Evolutionary conservation across 2,888 invertebrate species (phyloP).

Genomic region (Bibio marci): DNA sequence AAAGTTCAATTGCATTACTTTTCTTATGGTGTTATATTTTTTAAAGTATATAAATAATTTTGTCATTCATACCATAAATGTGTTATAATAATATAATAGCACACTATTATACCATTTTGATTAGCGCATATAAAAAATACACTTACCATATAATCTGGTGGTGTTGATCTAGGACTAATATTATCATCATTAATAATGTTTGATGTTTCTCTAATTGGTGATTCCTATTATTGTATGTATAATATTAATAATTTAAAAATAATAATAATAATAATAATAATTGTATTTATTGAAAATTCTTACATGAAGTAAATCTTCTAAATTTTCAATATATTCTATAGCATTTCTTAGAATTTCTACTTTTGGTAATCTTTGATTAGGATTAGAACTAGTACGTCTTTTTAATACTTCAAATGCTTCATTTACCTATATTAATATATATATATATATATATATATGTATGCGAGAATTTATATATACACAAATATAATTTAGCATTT

Average conservation of each 20-base stretch:
- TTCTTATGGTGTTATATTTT: too few relatives aligned
- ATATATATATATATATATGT: too few relatives aligned
- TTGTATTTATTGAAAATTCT: constrained; percentile 2
- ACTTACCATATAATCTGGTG: constrained; percentile 29
- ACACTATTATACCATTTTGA: too few relatives aligned
- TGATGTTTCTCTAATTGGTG: constrained; percentile 21
- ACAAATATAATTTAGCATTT: too few relatives aligned
- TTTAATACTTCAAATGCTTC: constrained; percentile 95
- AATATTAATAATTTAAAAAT: constrained; percentile 1
- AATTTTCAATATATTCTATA: constrained; percentile 90
- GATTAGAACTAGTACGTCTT: constrained; percentile 82
- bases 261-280: background rate
- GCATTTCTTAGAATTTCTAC: constrained; percentile 94
- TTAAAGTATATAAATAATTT: too few relatives aligned
- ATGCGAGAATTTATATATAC: too few relatives aligned
- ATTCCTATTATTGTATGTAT: too few relatives aligned
- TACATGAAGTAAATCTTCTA: constrained; percentile 65
- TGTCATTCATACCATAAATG: too few relatives aligned
- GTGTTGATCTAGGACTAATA: constrained; percentile 21
- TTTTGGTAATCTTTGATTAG: constrained; percentile 91
- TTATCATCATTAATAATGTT: constrained; percentile 24
- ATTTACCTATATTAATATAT: constrained; percentile 52
- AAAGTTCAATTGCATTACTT: too few relatives aligned
- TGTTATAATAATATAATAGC: too few relatives aligned
- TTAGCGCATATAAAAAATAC: too few relatives aligned